Evolutionary conservation across 2,797 vertebrate genomes (phyloP), one percentile per base, ranked within the genome.

Genomic region (Gallirallus australis): DNA sequence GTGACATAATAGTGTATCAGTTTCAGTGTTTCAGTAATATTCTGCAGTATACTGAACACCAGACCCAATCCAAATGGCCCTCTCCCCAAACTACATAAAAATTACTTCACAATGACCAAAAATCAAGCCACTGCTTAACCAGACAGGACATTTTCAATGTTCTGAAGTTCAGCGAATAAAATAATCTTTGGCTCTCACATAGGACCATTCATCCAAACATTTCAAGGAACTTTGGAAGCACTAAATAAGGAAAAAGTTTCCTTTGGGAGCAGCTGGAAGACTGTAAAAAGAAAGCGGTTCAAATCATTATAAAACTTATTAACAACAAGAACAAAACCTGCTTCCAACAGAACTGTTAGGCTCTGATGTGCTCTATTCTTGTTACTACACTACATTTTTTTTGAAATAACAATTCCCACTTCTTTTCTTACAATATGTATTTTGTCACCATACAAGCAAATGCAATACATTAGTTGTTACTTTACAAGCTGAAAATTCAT

Each of bases 301-400:
- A 97, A 96, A 81, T 79, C 39, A 95, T 78, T 90, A 84, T 86
- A 92, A 68, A 94, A 93, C 85, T 96, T 97, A 97, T 96, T 97
- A 95, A 96, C 95, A 97, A 92, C 71, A 96, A 77, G 65, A 60
- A 54, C 39, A 92, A 92, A 97, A 93, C 20, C 24, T 77, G 45
- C 83, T 96, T 91, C 88, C 57, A 75, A 75, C 63, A 86, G 87
- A 96, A 92, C 83, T 79, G 18, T 90, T 95, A 83, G 60, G 21
- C n/a, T 94, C 73, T 95, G 87, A 84, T 27, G 27, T 65, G 47
- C 25, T 87, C 10, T 50, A 15, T 69, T 70, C 47, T 72, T 79
- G 20, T 84, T 59, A 76, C 25, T 72, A 27, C 23, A 33, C 8
- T 30, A 25, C 23, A 61, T 66, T 75, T 61, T 0, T 50, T 75